A percentile compares a stretch with the other conserved stretches of the same genome.
Evolutionary conservation across 2,113 vertebrate species (phyloP).

Genomic region (Pogonocichla stellata): DNA sequence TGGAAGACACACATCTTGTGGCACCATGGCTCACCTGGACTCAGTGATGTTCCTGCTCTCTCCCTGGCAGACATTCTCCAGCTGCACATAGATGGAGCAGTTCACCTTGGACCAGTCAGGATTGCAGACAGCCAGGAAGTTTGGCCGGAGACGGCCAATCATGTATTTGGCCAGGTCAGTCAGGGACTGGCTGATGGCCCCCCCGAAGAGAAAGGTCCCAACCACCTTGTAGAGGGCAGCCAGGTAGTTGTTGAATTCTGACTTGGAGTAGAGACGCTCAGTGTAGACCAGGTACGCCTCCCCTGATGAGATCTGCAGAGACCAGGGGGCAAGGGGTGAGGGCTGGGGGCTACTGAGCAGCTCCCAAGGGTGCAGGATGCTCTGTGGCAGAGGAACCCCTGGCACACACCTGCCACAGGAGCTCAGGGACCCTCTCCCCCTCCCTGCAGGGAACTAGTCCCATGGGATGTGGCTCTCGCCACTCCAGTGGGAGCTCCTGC

Average conservation of each 20-base stretch:
- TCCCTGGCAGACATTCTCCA: slow-evolving; percentile 85
- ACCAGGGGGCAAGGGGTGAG: neutral
- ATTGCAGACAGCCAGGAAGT: slow-evolving; percentile 89
- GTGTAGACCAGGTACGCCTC: slow-evolving; percentile 92
- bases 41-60: slow-evolving; percentile 77
- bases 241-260: slow-evolving; percentile 89
- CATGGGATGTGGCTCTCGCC: rapidly evolving
- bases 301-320: slow-evolving; percentile 80
- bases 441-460: neutral
- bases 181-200: slow-evolving; percentile 81
- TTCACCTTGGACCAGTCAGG: slow-evolving; percentile 80
- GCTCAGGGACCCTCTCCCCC: rapidly evolving
- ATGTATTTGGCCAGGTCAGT: slow-evolving; percentile 95
- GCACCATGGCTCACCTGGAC: slow-evolving; percentile 78
- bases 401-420: neutral
- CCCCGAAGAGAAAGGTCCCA: slow-evolving; percentile 82
- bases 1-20: rapidly evolving
- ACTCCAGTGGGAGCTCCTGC: neutral
- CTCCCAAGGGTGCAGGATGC: neutral
- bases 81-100: slow-evolving; percentile 81
- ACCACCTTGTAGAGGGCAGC: slow-evolving; percentile 88
- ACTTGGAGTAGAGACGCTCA: slow-evolving; percentile 86
- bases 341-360: neutral
- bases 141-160: slow-evolving; percentile 89
- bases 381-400: neutral